A percentile compares a stretch with the other conserved stretches of the same genome.
Conservation (phyloP, 2,797 vertebrate genomes). For the Notamacropus eugenii region DNA sequence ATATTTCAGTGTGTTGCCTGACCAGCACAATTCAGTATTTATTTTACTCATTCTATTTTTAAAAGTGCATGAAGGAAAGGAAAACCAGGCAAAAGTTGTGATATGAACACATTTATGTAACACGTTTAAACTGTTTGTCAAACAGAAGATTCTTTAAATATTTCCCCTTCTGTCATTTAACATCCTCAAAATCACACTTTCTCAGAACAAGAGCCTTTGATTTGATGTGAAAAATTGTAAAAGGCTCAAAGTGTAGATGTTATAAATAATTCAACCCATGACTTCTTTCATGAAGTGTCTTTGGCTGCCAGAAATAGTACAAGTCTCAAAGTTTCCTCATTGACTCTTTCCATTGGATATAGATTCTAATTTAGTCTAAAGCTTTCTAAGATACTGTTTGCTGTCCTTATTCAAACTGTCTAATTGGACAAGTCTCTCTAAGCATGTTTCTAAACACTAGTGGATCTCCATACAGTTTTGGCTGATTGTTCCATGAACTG, state of each 20-base stretch:
- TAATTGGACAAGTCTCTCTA: not conserved
- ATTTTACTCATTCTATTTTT: not conserved
- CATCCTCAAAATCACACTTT: slow-evolving; percentile 9
- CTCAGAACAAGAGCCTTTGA: not conserved
- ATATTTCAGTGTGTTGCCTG: not conserved
- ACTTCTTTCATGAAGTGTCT: not conserved
- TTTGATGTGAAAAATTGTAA: not conserved
- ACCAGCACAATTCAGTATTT: not conserved
- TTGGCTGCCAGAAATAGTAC: not conserved
- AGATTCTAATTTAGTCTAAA: not conserved
- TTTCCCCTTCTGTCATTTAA: slow-evolving; percentile 4
- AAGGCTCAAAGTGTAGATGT: not conserved
- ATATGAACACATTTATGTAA: not conserved
- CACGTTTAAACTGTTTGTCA: not conserved
- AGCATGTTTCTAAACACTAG: not conserved
- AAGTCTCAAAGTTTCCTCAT: not conserved
- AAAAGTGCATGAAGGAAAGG: not conserved
- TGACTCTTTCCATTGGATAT: not conserved
- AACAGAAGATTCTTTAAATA: slow-evolving; percentile 2
- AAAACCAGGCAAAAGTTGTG: not conserved
- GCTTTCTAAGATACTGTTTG: not conserved
- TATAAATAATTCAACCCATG: slow-evolving; percentile 10
- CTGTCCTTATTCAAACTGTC: not conserved
- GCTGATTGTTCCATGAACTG: not conserved
- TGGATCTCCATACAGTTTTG: not conserved